Base-by-base conservation (phyloP, 2,888 invertebrate species). In the Corythucha ciliata region DNA sequence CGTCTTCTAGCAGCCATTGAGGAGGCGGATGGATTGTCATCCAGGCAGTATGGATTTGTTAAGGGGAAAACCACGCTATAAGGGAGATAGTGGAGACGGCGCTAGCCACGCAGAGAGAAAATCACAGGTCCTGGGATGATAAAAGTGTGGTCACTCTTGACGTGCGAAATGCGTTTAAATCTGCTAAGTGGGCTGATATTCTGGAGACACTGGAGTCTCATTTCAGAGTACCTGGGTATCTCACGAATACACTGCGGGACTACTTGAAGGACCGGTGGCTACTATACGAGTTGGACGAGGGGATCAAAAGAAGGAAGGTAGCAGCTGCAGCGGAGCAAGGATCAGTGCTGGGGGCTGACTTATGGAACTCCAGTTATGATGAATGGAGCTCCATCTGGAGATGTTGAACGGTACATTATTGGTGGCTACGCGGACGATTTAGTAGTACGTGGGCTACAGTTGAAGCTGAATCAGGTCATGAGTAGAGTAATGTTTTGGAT, bases 341-440 rank as follows among this genome's bases (percentile, higher is more conserved):
- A 5, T 60, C 58, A 2, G 52, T 57, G 25, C 54, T 58, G 1
- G 59, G 59, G 26, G 55, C 61, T 2, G 53, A 57, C 39, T 53
- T 60, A 2, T 60, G 58, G 58, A 59, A 60, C 39, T 39, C 40
- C 22, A 48, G 52, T n/a, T 61, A 60, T 48, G 59, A 57, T 39
- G 54, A 55, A n/a, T n/a, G n/a, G n/a, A n/a, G n/a, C n/a, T n/a
- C n/a, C n/a, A n/a, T n/a, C n/a, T n/a, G n/a, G n/a, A n/a, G n/a
- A n/a, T n/a, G n/a, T n/a, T n/a, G n/a, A n/a, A n/a, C n/a, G n/a
- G n/a, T n/a, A n/a, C n/a, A n/a, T n/a, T n/a, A n/a, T n/a, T n/a
- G n/a, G n/a, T n/a, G n/a, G 54, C 20, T 54, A 29, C n/a, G 45
- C 46, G 2, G 46, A 50, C 21, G 44, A 44, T 26, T 22, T 53